phyloP scores from a whole-genome alignment of 2,797 vertebrate species.

The Staurois parvus region DNA sequence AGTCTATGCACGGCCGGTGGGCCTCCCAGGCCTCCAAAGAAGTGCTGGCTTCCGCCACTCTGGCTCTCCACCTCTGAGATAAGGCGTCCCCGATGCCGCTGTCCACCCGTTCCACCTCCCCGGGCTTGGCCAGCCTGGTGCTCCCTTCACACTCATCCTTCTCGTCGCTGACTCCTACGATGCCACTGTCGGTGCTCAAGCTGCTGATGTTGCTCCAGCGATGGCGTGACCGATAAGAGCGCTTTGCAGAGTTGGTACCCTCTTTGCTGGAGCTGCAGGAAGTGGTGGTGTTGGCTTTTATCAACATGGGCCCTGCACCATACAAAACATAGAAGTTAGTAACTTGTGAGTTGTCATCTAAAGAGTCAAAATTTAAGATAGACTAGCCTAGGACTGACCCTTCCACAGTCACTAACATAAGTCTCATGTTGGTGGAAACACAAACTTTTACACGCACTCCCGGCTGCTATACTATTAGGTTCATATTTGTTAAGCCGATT shows the following conservation, averaged over 20 bases:
- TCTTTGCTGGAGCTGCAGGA: conserved; percentile 69
- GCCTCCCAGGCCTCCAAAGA: conserved; percentile 85
- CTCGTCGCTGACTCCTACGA: conserved; percentile 85
- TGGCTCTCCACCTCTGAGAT: conserved; percentile 84
- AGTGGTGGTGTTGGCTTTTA: conserved; percentile 72
- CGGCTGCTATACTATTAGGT: too few relatives aligned
- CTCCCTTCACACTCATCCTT: conserved; percentile 77
- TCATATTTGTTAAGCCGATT: too few relatives aligned
- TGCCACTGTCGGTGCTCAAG: conserved; percentile 89
- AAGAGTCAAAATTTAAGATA: too few relatives aligned
- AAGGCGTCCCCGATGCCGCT: conserved; percentile 87
- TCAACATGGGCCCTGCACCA: conserved; percentile 68
- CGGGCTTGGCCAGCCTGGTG: conserved; percentile 47
- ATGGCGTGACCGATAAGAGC: conserved; percentile 78
- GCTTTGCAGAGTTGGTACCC: conserved; percentile 70
- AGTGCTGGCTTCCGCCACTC: conserved; percentile 71
- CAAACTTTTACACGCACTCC: too few relatives aligned
- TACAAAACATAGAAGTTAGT: conserved; percentile 10
- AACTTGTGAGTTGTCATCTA: neutral
- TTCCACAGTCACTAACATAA: too few relatives aligned
- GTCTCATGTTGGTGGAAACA: too few relatives aligned
- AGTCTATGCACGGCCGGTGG: conserved; percentile 87
- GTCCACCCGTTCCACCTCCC: conserved; percentile 85
- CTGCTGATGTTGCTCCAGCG: conserved; percentile 94
- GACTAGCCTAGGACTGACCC: too few relatives aligned